Evolutionary conservation across 2,113 vertebrate species (phyloP).

Genomic region (Cyphomyrus plagiostoma): DNA sequence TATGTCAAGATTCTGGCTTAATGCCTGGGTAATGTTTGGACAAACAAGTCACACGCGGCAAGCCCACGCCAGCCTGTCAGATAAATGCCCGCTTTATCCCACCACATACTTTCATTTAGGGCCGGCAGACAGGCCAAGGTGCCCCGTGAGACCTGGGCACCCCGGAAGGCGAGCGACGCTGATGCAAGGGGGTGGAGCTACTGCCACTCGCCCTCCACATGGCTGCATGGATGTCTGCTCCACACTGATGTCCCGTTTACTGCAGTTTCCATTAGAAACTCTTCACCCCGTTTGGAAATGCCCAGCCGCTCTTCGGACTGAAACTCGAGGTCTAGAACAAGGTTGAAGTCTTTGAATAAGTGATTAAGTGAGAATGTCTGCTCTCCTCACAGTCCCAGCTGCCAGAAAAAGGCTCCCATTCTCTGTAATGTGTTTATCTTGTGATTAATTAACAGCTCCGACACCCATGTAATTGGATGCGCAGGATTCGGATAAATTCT

Average conservation of each 20-base stretch:
- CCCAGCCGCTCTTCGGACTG: not conserved
- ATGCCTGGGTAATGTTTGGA: constrained; percentile 9
- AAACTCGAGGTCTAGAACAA: constrained; percentile 10
- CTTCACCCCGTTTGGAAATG: not conserved
- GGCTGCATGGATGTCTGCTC: not conserved
- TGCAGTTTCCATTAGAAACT: not conserved
- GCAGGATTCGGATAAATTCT: constrained; percentile 23
- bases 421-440: constrained; percentile 25
- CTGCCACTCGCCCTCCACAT: not conserved
- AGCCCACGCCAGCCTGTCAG: constrained; percentile 1
- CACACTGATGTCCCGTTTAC: not conserved
- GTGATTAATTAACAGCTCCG: constrained; percentile 28
- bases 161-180: not conserved
- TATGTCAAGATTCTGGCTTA: constrained; percentile 9
- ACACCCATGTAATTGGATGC: constrained; percentile 23
- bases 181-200: not conserved
- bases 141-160: not conserved
- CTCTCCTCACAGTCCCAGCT: constrained; percentile 17
- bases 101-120: not conserved
- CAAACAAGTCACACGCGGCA: constrained; percentile 5
- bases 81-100: constrained; percentile 3
- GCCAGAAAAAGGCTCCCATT: not conserved
- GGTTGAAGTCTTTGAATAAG: constrained; percentile 22
- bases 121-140: not conserved
- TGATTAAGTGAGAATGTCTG: constrained; percentile 21